A percentile compares a stretch with the other conserved stretches of the same genome.
These are phyloP conservation scores for Byasa hedistus DNA, from an alignment of 2,888 invertebrate genomes.

Conservation along the genomic window DNA sequence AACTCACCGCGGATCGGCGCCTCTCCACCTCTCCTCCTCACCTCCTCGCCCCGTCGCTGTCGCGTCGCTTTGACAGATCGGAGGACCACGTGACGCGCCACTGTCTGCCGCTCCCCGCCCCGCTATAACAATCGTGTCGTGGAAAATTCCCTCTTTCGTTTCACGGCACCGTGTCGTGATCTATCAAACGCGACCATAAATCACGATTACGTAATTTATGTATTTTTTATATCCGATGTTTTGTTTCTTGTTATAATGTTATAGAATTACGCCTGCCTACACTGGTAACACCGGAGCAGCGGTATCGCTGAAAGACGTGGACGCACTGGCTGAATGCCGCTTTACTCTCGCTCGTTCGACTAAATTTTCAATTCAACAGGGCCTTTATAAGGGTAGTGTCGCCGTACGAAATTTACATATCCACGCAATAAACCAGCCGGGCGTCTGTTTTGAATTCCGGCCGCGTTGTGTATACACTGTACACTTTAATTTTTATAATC, in stretches of 20 bases:
- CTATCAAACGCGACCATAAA: slow-evolving; percentile 26
- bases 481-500: slow-evolving; percentile 32
- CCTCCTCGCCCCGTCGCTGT: slow-evolving; percentile 54
- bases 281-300: slow-evolving; percentile 55
- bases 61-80: slow-evolving; percentile 67
- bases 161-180: slow-evolving; percentile 21
- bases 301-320: slow-evolving; percentile 77
- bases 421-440: slow-evolving; percentile 76
- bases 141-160: slow-evolving; percentile 26
- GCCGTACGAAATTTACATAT: slow-evolving; percentile 79
- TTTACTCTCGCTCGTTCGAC: slow-evolving; percentile 72
- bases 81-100: slow-evolving; percentile 56
- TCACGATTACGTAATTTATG: slow-evolving; percentile 25
- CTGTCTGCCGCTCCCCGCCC: slow-evolving; percentile 41
- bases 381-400: slow-evolving; percentile 80
- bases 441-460: slow-evolving; percentile 73
- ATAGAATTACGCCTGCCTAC: slow-evolving; percentile 31
- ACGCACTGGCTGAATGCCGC: slow-evolving; percentile 69
- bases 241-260: slow-evolving; percentile 33
- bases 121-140: slow-evolving; percentile 37
- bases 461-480: slow-evolving; percentile 42
- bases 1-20: slow-evolving; percentile 49
- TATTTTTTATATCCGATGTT: slow-evolving; percentile 24
- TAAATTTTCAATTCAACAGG: slow-evolving; percentile 80
- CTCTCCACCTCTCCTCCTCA: slow-evolving; percentile 47